A percentile compares a stretch with the other conserved stretches of the same genome.
Evolutionary conservation across 2,797 vertebrate species (phyloP).

Genomic region (Acanthurus tractus): DNA sequence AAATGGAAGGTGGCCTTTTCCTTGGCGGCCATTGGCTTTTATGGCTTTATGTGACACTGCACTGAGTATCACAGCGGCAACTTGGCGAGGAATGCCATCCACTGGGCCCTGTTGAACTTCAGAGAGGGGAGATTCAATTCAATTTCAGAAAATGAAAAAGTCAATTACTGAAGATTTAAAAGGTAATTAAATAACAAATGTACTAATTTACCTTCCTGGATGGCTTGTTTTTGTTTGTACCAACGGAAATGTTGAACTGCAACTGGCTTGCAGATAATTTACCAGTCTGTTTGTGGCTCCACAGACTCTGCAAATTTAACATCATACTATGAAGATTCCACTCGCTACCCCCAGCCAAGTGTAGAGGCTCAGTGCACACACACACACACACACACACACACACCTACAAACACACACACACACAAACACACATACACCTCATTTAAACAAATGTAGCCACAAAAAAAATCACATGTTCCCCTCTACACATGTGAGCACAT

Average conservation of each 20-base stretch:
- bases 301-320: slow-evolving; percentile 70
- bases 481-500: slow-evolving; percentile 24
- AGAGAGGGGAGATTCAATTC: too few species aligned
- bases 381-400: slow-evolving; percentile 4
- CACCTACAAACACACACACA: slow-evolving; percentile 13
- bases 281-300: slow-evolving; percentile 52
- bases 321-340: slow-evolving; percentile 73
- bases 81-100: too few species aligned
- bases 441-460: slow-evolving; percentile 18
- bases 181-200: background rate
- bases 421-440: background rate
- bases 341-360: slow-evolving; percentile 65
- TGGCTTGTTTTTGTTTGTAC: slow-evolving; percentile 31
- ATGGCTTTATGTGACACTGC: too few species aligned
- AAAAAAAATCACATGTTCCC: slow-evolving; percentile 37
- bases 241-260: slow-evolving; percentile 38
- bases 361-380: slow-evolving; percentile 34
- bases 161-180: background rate
- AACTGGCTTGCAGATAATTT: slow-evolving; percentile 47
- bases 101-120: too few species aligned
- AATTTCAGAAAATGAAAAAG: background rate
- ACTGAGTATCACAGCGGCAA: too few species aligned
- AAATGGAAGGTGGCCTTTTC: too few species aligned
- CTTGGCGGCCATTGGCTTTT: too few species aligned
- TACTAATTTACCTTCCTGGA: background rate